Base-by-base conservation (phyloP, 1,140 invertebrate species). In the Mesaphorura yosii region DNA sequence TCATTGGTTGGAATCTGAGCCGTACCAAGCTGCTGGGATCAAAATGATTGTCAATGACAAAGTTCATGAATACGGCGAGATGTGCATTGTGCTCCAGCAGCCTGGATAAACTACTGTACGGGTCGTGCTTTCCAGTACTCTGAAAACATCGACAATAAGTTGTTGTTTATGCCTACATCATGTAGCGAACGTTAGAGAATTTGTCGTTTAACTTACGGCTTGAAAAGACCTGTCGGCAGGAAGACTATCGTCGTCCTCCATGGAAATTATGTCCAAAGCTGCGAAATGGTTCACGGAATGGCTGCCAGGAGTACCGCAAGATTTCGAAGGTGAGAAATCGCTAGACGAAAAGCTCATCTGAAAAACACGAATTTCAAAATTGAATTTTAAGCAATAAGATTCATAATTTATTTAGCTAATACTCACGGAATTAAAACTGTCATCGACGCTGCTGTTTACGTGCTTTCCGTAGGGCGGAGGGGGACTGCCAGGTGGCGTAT, bases 1-100 rank as follows among this genome's bases (percentile, higher is more conserved):
- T n/a, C n/a, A n/a, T n/a, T n/a, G n/a, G n/a, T n/a, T n/a, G n/a
- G n/a, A n/a, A n/a, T n/a, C n/a, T n/a, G n/a, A n/a, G n/a, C n/a
- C 70, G 69, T 71, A 81, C 77, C 68, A 86, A 70, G 69, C 82
- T 83, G 61, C 82, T 82, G 37, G 87, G 86, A 72, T 89, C 86
- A 64, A 49, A 51, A 44, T 79, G 82, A 68, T 89, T 90, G 5
- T 79, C 84, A 58, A 90, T 74, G 40, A 91, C 78, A 68, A 86
- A 92, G 71, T 90, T 88, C 56, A 90, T 80, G 68, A 92, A 90
- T 51, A 91, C 84, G 59, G 87, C 82, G 59, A 91, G 72, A 70
- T 91, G 85, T 47, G 84, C 84, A 51, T 84, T 81, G 57, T 82
- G 77, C 65, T 79, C 78, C 73, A 79, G 78, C 19, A 86, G 64